A percentile compares a stretch with the other conserved stretches of the same genome.
phyloP scores from a whole-genome alignment of 2,888 invertebrate genomes.

The Xylota segnis region DNA sequence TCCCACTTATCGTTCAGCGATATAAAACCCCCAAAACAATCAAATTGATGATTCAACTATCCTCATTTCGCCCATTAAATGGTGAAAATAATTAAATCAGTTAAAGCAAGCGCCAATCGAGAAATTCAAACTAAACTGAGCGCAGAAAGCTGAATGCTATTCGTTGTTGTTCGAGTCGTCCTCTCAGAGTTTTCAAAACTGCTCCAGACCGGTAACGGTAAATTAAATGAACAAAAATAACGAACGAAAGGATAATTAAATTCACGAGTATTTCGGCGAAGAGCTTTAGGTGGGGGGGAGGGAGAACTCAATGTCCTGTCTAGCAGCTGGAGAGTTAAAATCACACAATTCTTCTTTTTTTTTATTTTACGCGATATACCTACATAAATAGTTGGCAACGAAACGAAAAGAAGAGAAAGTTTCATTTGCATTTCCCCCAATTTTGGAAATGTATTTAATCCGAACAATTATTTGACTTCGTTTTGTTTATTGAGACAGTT shows the following conservation, averaged over 20 bases:
- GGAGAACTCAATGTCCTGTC: not conserved
- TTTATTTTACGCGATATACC: not conserved
- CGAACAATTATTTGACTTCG: slow-evolving; percentile 27
- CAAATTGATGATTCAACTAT: not conserved
- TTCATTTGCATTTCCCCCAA: slow-evolving; percentile 40
- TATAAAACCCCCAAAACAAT: not conserved
- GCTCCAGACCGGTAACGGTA: slow-evolving; percentile 31
- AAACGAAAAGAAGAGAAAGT: slow-evolving; percentile 8
- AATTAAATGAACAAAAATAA: slow-evolving; percentile 43
- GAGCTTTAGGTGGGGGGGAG: too few relatives aligned
- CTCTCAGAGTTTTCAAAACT: slow-evolving; percentile 15
- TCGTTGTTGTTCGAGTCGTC: not conserved
- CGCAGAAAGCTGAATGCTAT: not conserved
- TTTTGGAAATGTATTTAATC: slow-evolving; percentile 29
- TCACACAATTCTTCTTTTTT: too few relatives aligned
- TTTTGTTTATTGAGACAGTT: not conserved
- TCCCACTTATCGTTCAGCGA: not conserved
- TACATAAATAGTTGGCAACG: too few relatives aligned
- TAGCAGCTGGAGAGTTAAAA: not conserved
- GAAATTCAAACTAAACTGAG: slow-evolving; percentile 12
- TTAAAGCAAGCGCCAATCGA: slow-evolving; percentile 11
- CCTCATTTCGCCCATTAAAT: not conserved
- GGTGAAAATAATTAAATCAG: slow-evolving; percentile 19
- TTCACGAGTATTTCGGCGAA: slow-evolving; percentile 25
- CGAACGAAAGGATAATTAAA: slow-evolving; percentile 38